Evolutionary conservation across 2,797 vertebrate species (phyloP), one percentile per base, ranked within the genome.

Genomic region (Moxostoma hubbsi): DNA sequence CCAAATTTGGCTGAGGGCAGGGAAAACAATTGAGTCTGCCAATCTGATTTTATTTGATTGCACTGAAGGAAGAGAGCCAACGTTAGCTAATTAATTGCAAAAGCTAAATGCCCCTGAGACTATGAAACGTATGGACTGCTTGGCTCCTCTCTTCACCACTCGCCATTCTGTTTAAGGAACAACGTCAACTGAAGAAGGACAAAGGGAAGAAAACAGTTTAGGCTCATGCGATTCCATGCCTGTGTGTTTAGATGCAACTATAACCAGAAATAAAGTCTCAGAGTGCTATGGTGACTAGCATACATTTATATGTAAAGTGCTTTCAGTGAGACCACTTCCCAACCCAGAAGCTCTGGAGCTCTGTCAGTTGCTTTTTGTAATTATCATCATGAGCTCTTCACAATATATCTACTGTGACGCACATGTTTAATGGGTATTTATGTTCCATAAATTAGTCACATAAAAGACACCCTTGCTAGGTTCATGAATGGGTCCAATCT

Each of bases 191-290:
- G 54, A 57, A 73, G 62, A 80, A 49, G 13, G 67, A 58, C 15
- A 5, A 16, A 46, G 54, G 62, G 76, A 53, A 24, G 24, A 5
- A 80, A 67, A 82, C 87, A 80, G 79, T 84, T 75, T 79, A 43
- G 66, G 62, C 59, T 88, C 85, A 84, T 89, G 82, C 88, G 86
- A 90, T 82, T 73, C 79, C 49, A 45, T 68, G 12, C 75, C 24
- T 9, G 81, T 36, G 24, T 69, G 18, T 50, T 18, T 66, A 64
- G n/a, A 43, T 72, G 67, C 8, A 58, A 53, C 45, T 18, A 11
- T 18, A 18, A 55, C 50, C 51, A 77, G 70, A 72, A 53, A 73
- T 59, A 53, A 63, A 55, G 36, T 55, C n/a, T 61, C 5, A 16
- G 7, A 24, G 53, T 13, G 68, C 55, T 55, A 36, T 53, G 65